These are phyloP conservation scores for Sinella curviseta DNA, from an alignment of 1,140 invertebrate species.

Conservation along the genomic window DNA sequence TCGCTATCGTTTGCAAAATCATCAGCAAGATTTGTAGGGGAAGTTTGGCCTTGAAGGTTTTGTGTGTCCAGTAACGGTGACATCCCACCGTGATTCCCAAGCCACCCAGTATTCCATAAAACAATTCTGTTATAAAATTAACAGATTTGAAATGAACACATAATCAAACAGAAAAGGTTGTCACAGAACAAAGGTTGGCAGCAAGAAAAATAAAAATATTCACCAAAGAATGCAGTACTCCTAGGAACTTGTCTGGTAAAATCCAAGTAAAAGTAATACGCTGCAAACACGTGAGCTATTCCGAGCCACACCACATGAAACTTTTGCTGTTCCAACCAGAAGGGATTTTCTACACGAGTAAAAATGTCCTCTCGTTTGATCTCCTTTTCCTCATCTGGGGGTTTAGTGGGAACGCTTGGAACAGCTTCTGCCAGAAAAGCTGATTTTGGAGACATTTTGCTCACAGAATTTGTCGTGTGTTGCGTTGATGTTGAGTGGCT, in stretches of 20 bases:
- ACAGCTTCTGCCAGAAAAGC: no score
- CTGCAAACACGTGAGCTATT: neutral
- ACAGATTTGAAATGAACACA: neutral
- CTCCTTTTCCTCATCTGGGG: no score
- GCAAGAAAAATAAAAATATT: no score
- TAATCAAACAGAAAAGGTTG: neutral
- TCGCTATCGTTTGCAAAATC: constrained; percentile 59
- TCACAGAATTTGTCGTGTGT: no score
- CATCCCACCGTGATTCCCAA: constrained; percentile 60
- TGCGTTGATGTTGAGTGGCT: no score
- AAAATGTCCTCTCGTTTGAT: neutral
- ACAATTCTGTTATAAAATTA: neutral
- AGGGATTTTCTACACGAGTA: neutral
- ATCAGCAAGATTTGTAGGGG: constrained; percentile 56
- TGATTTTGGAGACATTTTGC: no score
- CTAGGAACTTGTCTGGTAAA: neutral
- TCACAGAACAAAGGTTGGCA: neutral
- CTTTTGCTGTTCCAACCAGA: neutral
- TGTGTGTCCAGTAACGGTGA: constrained; percentile 61
- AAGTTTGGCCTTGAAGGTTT: constrained; percentile 58
- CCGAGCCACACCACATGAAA: neutral
- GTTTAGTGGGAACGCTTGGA: no score
- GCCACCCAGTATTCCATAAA: constrained; percentile 52
- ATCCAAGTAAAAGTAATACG: neutral
- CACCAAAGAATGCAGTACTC: neutral